A percentile compares a stretch with the other conserved stretches of the same genome.
These are phyloP conservation scores for Pseudomugil gertrudae DNA, from an alignment of 2,797 vertebrate genomes.

Conservation along the genomic window DNA sequence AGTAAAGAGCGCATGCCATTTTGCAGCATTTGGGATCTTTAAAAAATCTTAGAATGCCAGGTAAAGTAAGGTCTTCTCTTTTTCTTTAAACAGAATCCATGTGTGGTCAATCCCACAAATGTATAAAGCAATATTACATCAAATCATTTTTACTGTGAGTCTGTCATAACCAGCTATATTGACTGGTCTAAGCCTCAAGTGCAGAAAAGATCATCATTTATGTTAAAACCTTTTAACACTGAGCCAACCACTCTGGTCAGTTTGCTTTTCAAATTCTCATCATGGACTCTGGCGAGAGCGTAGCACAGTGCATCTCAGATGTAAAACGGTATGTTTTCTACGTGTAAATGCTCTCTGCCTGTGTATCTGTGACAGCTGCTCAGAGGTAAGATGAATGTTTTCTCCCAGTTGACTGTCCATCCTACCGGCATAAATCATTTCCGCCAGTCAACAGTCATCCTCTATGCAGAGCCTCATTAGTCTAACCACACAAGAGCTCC, in stretches of 20 bases:
- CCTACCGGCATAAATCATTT: slow-evolving; percentile 65
- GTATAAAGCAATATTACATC: neutral
- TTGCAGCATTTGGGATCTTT: neutral
- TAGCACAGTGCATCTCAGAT: neutral
- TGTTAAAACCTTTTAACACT: slow-evolving; percentile 44
- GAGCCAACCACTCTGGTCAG: slow-evolving; percentile 21
- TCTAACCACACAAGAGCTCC: slow-evolving; percentile 64
- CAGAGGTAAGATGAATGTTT: slow-evolving; percentile 46
- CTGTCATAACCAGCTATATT: slow-evolving; percentile 11
- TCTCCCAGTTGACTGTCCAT: slow-evolving; percentile 58
- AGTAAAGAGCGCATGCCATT: neutral
- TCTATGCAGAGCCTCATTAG: slow-evolving; percentile 72
- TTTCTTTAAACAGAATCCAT: neutral
- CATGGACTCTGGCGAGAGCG: slow-evolving; percentile 15
- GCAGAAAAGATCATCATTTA: slow-evolving; percentile 26
- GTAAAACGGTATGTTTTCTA: neutral
- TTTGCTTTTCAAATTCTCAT: slow-evolving; percentile 40
- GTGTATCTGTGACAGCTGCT: slow-evolving; percentile 52
- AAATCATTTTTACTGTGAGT: slow-evolving; percentile 4
- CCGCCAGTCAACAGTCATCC: slow-evolving; percentile 67
- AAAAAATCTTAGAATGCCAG: neutral
- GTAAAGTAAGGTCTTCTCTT: neutral
- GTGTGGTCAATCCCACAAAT: neutral
- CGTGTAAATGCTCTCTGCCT: slow-evolving; percentile 17
- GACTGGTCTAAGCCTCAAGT: slow-evolving; percentile 10